Evolutionary conservation across 2,888 invertebrate species (phyloP).

Genomic region (Zonitis immaculata): DNA sequence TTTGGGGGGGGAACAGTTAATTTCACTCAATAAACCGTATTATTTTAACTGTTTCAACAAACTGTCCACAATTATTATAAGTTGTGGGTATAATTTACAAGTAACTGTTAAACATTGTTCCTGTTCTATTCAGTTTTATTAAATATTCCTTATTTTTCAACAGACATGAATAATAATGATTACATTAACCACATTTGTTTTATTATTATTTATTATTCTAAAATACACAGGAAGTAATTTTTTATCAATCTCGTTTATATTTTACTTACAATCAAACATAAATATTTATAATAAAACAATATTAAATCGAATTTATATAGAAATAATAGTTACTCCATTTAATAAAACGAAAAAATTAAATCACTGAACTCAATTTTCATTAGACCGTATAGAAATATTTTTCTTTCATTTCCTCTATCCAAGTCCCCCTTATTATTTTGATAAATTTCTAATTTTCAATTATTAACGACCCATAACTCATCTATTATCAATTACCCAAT

Average conservation of each 20-base stretch:
- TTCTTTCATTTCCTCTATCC: background rate
- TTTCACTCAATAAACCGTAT: background rate
- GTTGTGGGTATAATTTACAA: background rate
- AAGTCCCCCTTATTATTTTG: background rate
- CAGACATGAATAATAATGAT: background rate
- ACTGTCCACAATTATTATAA: background rate
- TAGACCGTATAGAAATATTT: background rate
- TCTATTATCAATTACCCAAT: no score
- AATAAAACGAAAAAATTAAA: background rate
- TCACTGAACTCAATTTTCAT: slow-evolving; percentile 1
- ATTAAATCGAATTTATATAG: background rate
- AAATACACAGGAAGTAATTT: background rate
- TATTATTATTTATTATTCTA: background rate
- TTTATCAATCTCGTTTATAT: no score
- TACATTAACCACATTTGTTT: background rate
- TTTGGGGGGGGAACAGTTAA: background rate
- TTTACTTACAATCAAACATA: no score
- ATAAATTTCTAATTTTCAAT: no score
- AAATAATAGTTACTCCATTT: background rate
- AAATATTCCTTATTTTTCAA: background rate
- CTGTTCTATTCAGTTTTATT: background rate
- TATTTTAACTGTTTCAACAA: background rate
- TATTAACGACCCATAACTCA: no score
- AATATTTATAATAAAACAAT: background rate
- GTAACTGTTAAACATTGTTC: background rate